These are phyloP conservation scores for Pseudopleuronectes americanus DNA, from an alignment of 2,797 vertebrate genomes.

Conservation along the genomic window DNA sequence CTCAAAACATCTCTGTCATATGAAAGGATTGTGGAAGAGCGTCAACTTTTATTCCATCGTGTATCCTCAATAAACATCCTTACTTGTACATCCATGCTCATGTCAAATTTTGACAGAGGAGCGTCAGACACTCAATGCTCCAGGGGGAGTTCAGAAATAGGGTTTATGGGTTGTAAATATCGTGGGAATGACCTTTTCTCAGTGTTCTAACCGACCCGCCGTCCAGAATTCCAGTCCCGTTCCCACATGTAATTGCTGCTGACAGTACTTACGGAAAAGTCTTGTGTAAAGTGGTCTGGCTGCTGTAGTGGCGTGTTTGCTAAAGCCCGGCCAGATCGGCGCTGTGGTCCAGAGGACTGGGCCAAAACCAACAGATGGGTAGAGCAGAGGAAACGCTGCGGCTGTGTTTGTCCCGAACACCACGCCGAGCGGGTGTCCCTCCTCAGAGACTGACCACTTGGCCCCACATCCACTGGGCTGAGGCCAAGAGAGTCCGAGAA, in stretches of 20 bases:
- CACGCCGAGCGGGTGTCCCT: slow-evolving; percentile 75
- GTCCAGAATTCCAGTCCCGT: slow-evolving; percentile 43
- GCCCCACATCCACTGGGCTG: slow-evolving; percentile 63
- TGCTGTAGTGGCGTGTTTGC: slow-evolving; percentile 79
- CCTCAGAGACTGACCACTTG: slow-evolving; percentile 79
- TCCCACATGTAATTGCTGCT: slow-evolving; percentile 72
- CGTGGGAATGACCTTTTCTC: slow-evolving; percentile 72
- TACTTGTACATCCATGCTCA: slow-evolving; percentile 36
- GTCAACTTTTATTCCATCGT: slow-evolving; percentile 10
- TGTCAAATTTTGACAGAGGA: slow-evolving; percentile 32
- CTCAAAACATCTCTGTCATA: slow-evolving; percentile 22
- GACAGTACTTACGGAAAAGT: slow-evolving; percentile 76
- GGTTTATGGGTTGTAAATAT: slow-evolving; percentile 37
- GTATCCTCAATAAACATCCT: slow-evolving; percentile 33
- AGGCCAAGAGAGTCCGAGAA: slow-evolving; percentile 58
- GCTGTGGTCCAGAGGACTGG: slow-evolving; percentile 72
- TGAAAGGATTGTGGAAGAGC: slow-evolving; percentile 18
- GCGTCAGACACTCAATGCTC: slow-evolving; percentile 24
- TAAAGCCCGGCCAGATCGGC: slow-evolving; percentile 76
- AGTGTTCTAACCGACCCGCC: slow-evolving; percentile 52
- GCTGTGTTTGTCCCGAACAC: slow-evolving; percentile 78
- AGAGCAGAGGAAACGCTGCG: slow-evolving; percentile 82
- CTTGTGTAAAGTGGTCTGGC: slow-evolving; percentile 81
- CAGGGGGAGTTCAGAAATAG: slow-evolving; percentile 49
- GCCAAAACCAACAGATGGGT: slow-evolving; percentile 89